These are phyloP conservation scores for Athrips mouffetella DNA, from an alignment of 2,888 invertebrate species.

Conservation along the genomic window DNA sequence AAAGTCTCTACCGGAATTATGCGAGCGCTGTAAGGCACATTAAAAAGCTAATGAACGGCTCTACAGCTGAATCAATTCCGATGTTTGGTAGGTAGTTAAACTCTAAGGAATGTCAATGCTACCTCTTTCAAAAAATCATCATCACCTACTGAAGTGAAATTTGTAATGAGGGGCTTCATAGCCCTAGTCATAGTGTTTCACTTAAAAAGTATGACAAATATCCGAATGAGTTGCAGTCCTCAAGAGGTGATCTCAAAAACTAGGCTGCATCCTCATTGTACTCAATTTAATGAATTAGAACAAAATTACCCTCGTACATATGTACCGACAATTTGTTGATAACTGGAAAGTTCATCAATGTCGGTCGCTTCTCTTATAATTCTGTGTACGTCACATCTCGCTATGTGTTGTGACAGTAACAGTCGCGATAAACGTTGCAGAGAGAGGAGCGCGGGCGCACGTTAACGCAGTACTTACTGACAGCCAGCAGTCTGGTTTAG, in stretches of 20 bases:
- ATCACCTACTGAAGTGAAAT: too few relatives aligned
- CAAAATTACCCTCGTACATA: not conserved
- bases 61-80: too few relatives aligned
- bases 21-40: too few relatives aligned
- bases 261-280: constrained; percentile 7
- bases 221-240: not conserved
- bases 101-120: too few relatives aligned
- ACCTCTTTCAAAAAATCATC: too few relatives aligned
- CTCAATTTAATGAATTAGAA: not conserved
- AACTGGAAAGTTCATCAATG: constrained; percentile 3
- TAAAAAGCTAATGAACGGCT: too few relatives aligned
- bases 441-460: constrained; percentile 34
- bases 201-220: not conserved
- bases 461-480: constrained; percentile 14
- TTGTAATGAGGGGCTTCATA: too few relatives aligned
- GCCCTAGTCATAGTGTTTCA: not conserved
- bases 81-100: too few relatives aligned
- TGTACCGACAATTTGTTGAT: not conserved
- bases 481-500: constrained; percentile 34
- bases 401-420: constrained; percentile 11
- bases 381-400: not conserved
- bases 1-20: too few relatives aligned
- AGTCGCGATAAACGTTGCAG: constrained; percentile 14
- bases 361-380: not conserved
- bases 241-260: not conserved